phyloP scores from a whole-genome alignment of 1,140 invertebrate species.

The Drosophila pruinosa region DNA sequence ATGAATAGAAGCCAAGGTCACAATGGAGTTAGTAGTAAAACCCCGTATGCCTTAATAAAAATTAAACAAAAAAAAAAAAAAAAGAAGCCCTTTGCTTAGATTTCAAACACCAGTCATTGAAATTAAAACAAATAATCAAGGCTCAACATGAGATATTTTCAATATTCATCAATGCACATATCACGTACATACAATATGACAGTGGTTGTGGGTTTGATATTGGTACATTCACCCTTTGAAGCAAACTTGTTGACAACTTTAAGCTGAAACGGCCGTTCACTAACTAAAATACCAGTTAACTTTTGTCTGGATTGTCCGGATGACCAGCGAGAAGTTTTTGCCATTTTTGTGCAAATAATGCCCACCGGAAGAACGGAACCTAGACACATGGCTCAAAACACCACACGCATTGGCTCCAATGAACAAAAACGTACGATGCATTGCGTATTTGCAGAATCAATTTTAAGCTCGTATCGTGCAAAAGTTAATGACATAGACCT shows the following conservation, averaged over 20 bases:
- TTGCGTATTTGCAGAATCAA: conserved; percentile 63
- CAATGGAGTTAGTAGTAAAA: too few relatives aligned
- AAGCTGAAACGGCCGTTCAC: conserved; percentile 19
- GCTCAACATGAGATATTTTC: conserved; percentile 11
- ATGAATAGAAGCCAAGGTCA: too few relatives aligned
- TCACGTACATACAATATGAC: conserved; percentile 29
- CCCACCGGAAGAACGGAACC: conserved; percentile 66
- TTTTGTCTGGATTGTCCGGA: conserved; percentile 51
- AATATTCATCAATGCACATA: conserved; percentile 9
- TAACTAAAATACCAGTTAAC: conserved; percentile 53
- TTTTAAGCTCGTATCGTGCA: conserved; percentile 71
- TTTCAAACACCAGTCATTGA: background rate
- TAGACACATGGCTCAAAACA: conserved; percentile 69
- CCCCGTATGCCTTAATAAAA: too few relatives aligned
- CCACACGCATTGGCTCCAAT: conserved; percentile 8
- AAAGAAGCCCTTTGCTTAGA: background rate
- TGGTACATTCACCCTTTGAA: conserved; percentile 9
- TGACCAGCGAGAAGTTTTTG: conserved; percentile 56
- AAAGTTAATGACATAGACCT: conserved; percentile 61
- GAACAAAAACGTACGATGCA: conserved; percentile 18
- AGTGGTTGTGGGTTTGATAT: background rate
- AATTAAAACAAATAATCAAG: conserved; percentile 21
- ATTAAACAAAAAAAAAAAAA: too few relatives aligned
- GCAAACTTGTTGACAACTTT: conserved; percentile 46
- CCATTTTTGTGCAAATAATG: conserved; percentile 77